phyloP scores from a whole-genome alignment of 92 coral and sea anemone genomes.

The Phymanthus crucifer region DNA sequence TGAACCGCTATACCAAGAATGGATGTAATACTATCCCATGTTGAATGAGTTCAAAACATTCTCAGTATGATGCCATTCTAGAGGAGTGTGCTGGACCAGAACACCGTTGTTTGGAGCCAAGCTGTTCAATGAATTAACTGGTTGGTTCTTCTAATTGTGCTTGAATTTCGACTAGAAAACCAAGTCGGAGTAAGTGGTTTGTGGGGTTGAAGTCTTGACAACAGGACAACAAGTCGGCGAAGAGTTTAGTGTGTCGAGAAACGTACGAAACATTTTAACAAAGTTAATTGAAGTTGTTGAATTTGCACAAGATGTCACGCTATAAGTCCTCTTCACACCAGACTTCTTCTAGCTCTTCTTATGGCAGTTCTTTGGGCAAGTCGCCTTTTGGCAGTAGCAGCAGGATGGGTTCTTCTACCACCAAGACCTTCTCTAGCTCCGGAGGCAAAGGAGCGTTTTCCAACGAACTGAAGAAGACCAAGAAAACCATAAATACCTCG shows the following conservation, averaged over 20 bases:
- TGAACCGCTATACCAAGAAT: not conserved
- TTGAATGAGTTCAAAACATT: constrained; percentile 11
- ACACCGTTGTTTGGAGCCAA: constrained; percentile 8
- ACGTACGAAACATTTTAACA: not conserved
- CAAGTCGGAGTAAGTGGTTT: not conserved
- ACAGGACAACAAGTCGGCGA: not conserved
- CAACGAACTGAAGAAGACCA: constrained; percentile 12
- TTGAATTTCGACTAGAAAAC: not conserved
- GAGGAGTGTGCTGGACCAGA: constrained; percentile 21
- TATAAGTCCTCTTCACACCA: not conserved
- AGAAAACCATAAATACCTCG: constrained; percentile 1
- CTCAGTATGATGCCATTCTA: constrained; percentile 2
- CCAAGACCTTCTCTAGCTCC: constrained; percentile 7
- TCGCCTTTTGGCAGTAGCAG: not conserved
- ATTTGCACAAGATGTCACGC: constrained; percentile 32
- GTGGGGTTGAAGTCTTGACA: not conserved
- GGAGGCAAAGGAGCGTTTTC: constrained; percentile 4
- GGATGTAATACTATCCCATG: constrained; percentile 8
- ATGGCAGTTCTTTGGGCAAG: constrained; percentile 3
- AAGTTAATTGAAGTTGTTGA: constrained; percentile 19
- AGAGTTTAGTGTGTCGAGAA: not conserved
- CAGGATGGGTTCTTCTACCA: not conserved
- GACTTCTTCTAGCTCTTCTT: not conserved
- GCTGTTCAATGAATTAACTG: not conserved
- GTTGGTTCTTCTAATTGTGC: not conserved